Base-by-base conservation (phyloP, 2,113 vertebrate genomes). In the Nyctibius bracteatus region DNA sequence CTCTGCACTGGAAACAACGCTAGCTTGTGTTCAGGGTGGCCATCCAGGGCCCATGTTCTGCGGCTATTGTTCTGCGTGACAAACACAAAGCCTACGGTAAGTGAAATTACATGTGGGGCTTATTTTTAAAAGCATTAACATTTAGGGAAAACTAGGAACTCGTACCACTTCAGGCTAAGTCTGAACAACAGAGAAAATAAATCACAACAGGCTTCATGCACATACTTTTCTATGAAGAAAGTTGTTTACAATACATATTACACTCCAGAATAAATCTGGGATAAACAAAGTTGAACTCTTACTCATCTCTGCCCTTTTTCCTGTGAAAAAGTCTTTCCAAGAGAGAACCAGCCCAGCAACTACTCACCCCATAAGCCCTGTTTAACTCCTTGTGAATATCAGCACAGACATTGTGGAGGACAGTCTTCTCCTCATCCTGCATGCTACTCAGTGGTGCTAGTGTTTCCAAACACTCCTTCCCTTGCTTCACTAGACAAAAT, bases 281-380 rank as follows among this genome's bases (percentile, higher is more conserved):
- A 55, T 77, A 88, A 94, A 77, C 83, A 86, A 92, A 83, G 35
- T 58, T 72, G 79, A 92, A 90, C 81, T 91, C 65, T 80, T 70
- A 49, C n/a, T 78, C 43, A 24, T 88, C 79, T 90, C 46, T 62
- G 41, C 23, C 57, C 65, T 33, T 58, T 17, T 74, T 72, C 47
- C 82, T 19, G 12, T 15, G 43, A 59, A 89, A 75, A 73, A 31
- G 46, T 5, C 51, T 59, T 61, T 74, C 35, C 57, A 63, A 51
- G 43, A 63, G 52, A 74, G 30, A 78, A 81, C 4, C 46, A 84
- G n/a, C 28, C 27, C 30, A n/a, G 22, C 27, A 10, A 24, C 75
- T 63, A 44, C 51, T 81, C 54, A n/a, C 30, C 41, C 73, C 8
- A 20, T 4, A 52, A 63, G 2, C n/a, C 65, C 58, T 30, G 4